Percentiles rank a stretch among this genome's conserved stretches.
Evolutionary conservation across 2,888 invertebrate genomes (phyloP).

Genomic region (Troides helena): DNA sequence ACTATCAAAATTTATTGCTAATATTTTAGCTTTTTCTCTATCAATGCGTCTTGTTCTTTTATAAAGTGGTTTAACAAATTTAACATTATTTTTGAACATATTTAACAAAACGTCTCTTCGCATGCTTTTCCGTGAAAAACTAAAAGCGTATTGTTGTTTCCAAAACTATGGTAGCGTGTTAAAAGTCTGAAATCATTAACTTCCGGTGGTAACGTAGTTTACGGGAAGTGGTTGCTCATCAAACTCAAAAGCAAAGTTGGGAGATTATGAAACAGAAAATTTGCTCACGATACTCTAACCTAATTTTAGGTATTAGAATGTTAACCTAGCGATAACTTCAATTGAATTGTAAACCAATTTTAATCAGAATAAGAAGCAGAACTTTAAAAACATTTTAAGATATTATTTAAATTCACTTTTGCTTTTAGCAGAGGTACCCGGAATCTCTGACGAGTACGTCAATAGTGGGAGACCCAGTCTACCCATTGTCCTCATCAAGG

Average conservation of each 20-base stretch:
- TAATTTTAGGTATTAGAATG: constrained; percentile 2
- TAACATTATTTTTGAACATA: constrained; percentile 55
- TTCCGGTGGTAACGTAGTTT: constrained; percentile 43
- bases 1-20: constrained; percentile 46
- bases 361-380: too few relatives aligned
- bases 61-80: constrained; percentile 66
- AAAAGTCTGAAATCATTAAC: constrained; percentile 45
- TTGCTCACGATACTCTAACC: constrained; percentile 15
- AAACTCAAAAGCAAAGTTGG: constrained; percentile 40
- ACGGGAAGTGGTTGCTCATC: constrained; percentile 48
- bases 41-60: constrained; percentile 48
- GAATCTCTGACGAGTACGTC: too few relatives aligned
- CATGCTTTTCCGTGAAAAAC: constrained; percentile 38
- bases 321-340: too few relatives aligned
- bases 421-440: too few relatives aligned
- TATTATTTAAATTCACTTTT: too few relatives aligned
- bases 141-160: constrained; percentile 41
- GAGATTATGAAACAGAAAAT: constrained; percentile 22
- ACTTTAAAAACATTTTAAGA: too few relatives aligned
- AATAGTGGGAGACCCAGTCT: too few relatives aligned
- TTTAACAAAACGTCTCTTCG: constrained; percentile 39
- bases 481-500: too few relatives aligned
- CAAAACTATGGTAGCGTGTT: constrained; percentile 47
- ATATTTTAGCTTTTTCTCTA: constrained; percentile 43
- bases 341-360: too few relatives aligned